These are phyloP conservation scores for Heloderma charlesbogerti DNA, from an alignment of 2,113 vertebrate species.

Conservation along the genomic window DNA sequence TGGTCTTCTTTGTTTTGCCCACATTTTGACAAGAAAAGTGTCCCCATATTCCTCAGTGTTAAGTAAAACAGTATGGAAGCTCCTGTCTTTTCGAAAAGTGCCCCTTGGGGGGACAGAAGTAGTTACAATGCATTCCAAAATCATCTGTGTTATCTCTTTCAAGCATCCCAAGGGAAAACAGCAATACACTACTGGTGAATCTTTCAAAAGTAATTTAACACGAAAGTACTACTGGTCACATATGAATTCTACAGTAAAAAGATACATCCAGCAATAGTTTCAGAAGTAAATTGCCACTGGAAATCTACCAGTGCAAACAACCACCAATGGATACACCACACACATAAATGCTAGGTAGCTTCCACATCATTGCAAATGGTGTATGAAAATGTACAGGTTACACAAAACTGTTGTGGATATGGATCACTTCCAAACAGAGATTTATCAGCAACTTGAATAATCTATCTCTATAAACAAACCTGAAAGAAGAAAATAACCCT, in stretches of 20 bases:
- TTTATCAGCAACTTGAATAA: too few species aligned
- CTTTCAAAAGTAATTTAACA: background rate
- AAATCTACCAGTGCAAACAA: background rate
- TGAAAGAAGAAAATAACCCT: background rate
- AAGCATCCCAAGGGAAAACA: constrained; percentile 6
- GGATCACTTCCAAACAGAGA: too few species aligned
- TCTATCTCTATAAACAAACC: background rate
- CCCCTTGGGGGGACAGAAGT: background rate
- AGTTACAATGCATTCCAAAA: background rate
- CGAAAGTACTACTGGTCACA: background rate
- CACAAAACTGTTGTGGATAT: background rate
- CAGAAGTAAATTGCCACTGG: background rate
- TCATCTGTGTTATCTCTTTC: constrained; percentile 10
- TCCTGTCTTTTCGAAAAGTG: background rate
- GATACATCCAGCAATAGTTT: background rate
- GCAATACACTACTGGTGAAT: background rate
- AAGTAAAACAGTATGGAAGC: background rate
- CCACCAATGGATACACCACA: background rate
- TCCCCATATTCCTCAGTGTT: background rate
- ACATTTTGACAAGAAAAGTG: background rate
- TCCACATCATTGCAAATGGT: background rate
- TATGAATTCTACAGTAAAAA: background rate
- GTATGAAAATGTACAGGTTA: background rate
- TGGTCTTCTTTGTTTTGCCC: background rate
- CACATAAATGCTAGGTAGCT: background rate